These are phyloP conservation scores for Gallinago jamesoni DNA, from an alignment of 2,113 vertebrate genomes.

Conservation along the genomic window DNA sequence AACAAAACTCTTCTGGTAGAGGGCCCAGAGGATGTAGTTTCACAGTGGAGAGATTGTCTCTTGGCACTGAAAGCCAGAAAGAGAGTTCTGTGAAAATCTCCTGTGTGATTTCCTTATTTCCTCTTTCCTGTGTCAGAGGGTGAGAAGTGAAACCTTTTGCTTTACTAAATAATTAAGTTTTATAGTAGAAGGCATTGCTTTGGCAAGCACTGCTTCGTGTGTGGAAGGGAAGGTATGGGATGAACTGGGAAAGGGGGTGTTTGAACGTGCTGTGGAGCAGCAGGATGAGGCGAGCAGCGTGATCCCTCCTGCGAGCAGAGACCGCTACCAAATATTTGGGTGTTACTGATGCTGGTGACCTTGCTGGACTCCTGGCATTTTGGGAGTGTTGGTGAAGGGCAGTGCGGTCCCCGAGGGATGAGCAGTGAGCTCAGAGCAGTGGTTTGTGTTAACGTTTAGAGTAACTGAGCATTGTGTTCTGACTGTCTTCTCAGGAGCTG, in stretches of 20 bases:
- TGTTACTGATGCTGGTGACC: background rate
- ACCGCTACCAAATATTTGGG: background rate
- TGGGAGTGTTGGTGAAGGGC: background rate
- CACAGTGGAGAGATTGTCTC: background rate
- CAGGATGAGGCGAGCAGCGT: background rate
- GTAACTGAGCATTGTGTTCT: background rate
- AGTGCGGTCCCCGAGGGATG: background rate
- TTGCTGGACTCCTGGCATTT: background rate
- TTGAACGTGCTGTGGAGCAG: background rate
- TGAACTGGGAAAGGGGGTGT: background rate
- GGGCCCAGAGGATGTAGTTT: background rate
- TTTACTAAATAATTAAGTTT: background rate
- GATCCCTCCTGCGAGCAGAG: background rate
- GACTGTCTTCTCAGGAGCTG: accelerated
- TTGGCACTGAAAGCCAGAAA: too few relatives aligned
- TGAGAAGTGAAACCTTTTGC: background rate
- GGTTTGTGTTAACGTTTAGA: background rate
- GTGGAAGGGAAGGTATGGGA: background rate
- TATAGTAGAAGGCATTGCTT: background rate
- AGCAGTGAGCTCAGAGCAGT: background rate
- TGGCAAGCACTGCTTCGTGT: background rate
- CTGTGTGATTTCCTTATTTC: background rate
- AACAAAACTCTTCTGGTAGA: background rate
- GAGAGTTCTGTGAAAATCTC: background rate
- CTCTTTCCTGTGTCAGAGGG: background rate